Base-by-base conservation (phyloP, 2,797 vertebrate genomes). In the Danionella dracula region DNA sequence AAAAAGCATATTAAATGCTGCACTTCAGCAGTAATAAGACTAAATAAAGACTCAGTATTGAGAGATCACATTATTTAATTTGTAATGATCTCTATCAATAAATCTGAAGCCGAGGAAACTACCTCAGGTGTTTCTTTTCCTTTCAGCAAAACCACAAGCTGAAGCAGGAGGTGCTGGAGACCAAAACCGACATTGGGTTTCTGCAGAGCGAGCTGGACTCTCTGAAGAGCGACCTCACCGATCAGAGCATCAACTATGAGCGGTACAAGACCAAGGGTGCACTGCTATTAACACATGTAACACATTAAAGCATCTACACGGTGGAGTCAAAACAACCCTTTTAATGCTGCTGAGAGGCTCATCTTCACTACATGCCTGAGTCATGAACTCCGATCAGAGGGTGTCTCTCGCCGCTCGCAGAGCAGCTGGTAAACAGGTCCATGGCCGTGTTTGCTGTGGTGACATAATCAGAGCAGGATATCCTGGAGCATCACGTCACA, bases 171-270 rank as follows among this genome's bases (percentile, higher is more conserved):
- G 88, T 99, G 72, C 71, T 98, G 83, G 94, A 89, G 82, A 92
- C 94, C n/a, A 93, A 96, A 72, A 99, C 94, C 66, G 94, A 84
- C 74, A 89, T 97, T 23, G 92, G 94, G 20, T 93, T 93, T 79
- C 84, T 99, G 44, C 94, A 92, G 71, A 98, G 93, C 75, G 96
- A 99, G 72, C 85, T 98, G 81, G 96, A 97, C 85, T 82, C 90
- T 10, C 84, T 98, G 76, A 98, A 97, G 89, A 97, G 90, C 20
- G 95, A 98, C 75, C 87, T 94, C 64, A 93, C 92, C 0, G 93
- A 97, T 84, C 95, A 95, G 63, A 96, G 88, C 86, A 90, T 98
- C 66, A 94, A 84, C 86, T 88, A 77, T 44, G 94, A 98, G 81
- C 86, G 89, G 95, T 98, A 78, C n/a, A n/a, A n/a, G n/a, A n/a